Evolutionary conservation across 1,140 invertebrate genomes (phyloP), one percentile per base, ranked within the genome.

Genomic region (Drosophila ananassae): DNA sequence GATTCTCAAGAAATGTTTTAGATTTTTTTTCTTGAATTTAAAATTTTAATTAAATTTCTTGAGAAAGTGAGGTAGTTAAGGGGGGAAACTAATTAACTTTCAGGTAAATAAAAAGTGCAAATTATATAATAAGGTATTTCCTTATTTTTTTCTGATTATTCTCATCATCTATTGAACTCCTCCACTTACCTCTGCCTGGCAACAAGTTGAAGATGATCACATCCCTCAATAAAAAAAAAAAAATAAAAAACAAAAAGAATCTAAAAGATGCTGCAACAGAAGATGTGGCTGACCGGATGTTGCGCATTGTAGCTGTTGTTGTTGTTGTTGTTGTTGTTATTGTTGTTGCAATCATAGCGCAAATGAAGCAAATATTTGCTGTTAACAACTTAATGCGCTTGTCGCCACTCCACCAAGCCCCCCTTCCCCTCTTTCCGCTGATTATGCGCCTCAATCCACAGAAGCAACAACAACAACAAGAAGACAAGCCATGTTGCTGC

Each of bases 281-380:
- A 79, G 81, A 66, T 79, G 80, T 84, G 79, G 76, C 76, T 62
- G 60, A 79, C 76, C 67, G 67, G 75, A 78, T 76, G 73, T 76
- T 75, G 73, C 73, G 25, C 51, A 76, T 75, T 75, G 62, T 51
- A 71, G 58, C 41, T 61, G 41, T 57, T 56, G 58, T 34, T 67
- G 39, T 24, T 51, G 51, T 75, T 75, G 62, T 51, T 63, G 58
- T 34, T 61, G 41, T 57, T 56, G 58, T 34, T 67, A 34, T 24
- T 51, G 51, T 48, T 41, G 63, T 44, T 59, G 83, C 79, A 87
- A 87, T 87, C 83, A 83, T 89, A 77, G 83, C 83, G 72, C 82
- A 87, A 87, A 87, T 89, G 82, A 87, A 87, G 83, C 82, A 87
- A 87, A 87, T 77, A 87, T 87, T 89, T 87, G 79, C 83, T 87